Base-by-base conservation (phyloP, 2,888 invertebrate species). In the Himalopsyche kuldschensis region DNA sequence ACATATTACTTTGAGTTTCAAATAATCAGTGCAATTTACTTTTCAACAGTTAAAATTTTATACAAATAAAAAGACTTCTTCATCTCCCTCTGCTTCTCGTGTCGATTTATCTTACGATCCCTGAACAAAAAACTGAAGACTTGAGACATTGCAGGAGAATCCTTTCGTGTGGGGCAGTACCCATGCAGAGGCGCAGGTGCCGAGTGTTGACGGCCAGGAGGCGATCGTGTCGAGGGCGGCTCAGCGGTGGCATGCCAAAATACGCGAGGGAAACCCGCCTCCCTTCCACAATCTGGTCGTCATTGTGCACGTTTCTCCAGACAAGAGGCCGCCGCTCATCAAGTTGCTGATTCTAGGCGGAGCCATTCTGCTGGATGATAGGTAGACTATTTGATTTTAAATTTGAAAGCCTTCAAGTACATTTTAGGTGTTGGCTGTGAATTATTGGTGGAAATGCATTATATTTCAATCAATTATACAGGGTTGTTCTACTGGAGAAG, bases 151-250 rank as follows among this genome's bases (percentile, higher is more conserved):
- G 0, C 87, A 96, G 95, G 97, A 97, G 89, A 95, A 96, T 87
- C 92, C 94, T 0, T 97, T 93, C 89, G 97, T 97, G 89, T 97
- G 96, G 95, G 97, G 97, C 3, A 97, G 97, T 89, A 94, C 95
- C 0, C 89, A 90, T 79, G 94, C 95, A 0, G 92, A 93, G 0
- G 88, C 91, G 0, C 88, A 35, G 90, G 87, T 41, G 90, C 88
- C 87, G 79, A n/a, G 48, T 20, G 86, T 89, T 0, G 92, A 93
- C 86, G 90, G 90, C 3, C 88, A 89, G 0, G 90, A 95, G 15
- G 94, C 93, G 0, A 89, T 90, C 0, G 94, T 95, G 0, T 87
- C 93, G 93, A 86, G 97, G 97, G 97, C 92, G 97, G 0, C 89
- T 2, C 20, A 20, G 55, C 55, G 55, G 24, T 91, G 0, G 91